Base-by-base conservation (phyloP, 2,113 vertebrate species). In the Carassius gibelio region DNA sequence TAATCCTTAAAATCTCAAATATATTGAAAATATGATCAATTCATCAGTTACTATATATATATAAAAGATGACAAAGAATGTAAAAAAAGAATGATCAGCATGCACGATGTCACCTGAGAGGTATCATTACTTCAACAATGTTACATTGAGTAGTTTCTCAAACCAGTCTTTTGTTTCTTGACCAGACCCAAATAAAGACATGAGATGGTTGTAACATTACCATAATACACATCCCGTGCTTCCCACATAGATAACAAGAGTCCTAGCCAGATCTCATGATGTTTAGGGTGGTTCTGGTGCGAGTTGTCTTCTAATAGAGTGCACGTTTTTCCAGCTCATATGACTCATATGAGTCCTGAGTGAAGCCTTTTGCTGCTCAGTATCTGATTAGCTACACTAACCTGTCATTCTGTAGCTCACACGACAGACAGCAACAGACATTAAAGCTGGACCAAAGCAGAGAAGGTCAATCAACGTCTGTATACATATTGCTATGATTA, bases 261-360 rank as follows among this genome's bases (percentile, higher is more conserved):
- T 21, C 81, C n/a, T 19, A 4, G 17, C 14, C 26, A 23, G 23
- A 57, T 84, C 82, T 61, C 71, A 62, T 84, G 82, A 84, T 17
- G 52, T 26, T 78, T 21, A 59, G 69, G 82, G 45, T 19, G 52
- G 69, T 8, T 69, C 45, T 61, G 38, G 52, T 23, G 55, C 30
- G 19, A 69, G 34, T 34, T 21, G 26, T 66, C 23, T 10, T 50
- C 61, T 85, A 87, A 89, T 75, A 75, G 72, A 68, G 61, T 10
- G 66, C 78, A 82, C 85, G 71, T 87, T 89, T 84, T 81, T 34
- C 8, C 8, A 72, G 42, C 84, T 87, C 88, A 89, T 79, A 71
- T 87, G 86, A 89, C 84, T 87, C 80, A 2, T 15, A 30, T 68
- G 17, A 84, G 85, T 81, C 34, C 61, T 52, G 26, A 69, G 68